Evolutionary conservation across 1,140 invertebrate species (phyloP), one percentile per base, ranked within the genome.

Genomic region (Macrosteles quadrilineatus): DNA sequence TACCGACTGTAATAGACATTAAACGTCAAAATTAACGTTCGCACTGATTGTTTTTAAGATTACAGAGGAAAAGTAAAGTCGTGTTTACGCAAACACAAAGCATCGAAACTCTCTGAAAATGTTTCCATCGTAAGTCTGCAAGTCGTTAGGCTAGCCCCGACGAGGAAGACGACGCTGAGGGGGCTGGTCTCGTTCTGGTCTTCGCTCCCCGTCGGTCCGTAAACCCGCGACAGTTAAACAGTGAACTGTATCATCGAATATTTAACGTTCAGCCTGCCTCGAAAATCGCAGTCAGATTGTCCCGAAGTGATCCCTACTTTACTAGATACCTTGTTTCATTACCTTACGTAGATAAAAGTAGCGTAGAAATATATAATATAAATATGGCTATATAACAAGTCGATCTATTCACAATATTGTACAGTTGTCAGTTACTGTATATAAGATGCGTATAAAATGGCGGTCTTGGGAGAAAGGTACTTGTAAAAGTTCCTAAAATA

Each of bases 401-500:
- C 23, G 23, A 27, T 29, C 55, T 59, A 59, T 59, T 50, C 47
- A 59, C 55, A 59, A 59, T 59, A 59, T 59, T 59, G 55, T 59
- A 59, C 55, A 59, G 55, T 59, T 59, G 47, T 50, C 47, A 50
- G 47, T 50, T 50, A 50, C 47, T 50, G 23, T 59, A 59, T 53
- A 53, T 59, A 59, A 59, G 55, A 30, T 9, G 55, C 23, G 55
- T 59, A 59, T 23, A 59, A 59, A 59, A 59, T 30, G 23, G 55
- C 55, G 27, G 55, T 25, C 9, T 2, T 11, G 55, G 55, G 21
- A 21, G 47, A 50, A 21, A 50, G 47, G 47, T 59, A 59, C 55
- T 59, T 59, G 55, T 59, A 59, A 59, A 59, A 59, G 55, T 59
- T 59, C 55, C 55, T 59, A 59, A 59, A 59, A 59, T 59, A 59